phyloP scores from a whole-genome alignment of 2,797 vertebrate genomes.

The Oreochromis grahami region DNA sequence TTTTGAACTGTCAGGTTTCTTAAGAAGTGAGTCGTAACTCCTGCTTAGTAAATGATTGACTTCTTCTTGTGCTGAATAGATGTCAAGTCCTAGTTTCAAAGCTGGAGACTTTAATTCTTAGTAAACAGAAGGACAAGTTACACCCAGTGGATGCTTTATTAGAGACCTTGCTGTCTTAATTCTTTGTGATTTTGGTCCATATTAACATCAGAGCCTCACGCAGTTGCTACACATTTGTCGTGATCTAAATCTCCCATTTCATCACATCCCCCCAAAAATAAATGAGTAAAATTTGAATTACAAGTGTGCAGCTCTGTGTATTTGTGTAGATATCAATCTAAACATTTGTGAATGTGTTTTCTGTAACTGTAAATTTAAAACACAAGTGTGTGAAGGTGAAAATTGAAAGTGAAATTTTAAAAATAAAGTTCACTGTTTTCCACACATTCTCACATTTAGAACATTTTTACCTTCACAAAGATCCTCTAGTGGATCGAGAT shows the following conservation, averaged over 20 bases:
- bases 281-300: too few relatives aligned
- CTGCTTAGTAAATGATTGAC: background rate
- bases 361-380: background rate
- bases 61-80: background rate
- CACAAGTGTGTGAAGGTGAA: rapidly evolving
- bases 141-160: background rate
- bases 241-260: too few relatives aligned
- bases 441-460: rapidly evolving
- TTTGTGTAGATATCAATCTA: too few relatives aligned
- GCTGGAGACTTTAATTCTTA: background rate
- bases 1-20: background rate
- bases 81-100: background rate
- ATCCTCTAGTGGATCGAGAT: background rate
- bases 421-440: rapidly evolving
- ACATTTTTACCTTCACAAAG: background rate
- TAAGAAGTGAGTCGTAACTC: background rate
- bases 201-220: too few relatives aligned
- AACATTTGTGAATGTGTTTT: too few relatives aligned
- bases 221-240: too few relatives aligned
- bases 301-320: too few relatives aligned
- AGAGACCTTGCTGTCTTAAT: too few relatives aligned
- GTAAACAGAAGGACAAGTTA: background rate
- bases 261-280: too few relatives aligned
- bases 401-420: background rate
- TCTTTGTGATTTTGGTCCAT: too few relatives aligned